Percentiles rank a stretch among this genome's conserved stretches.
Evolutionary conservation across 2,888 invertebrate genomes (phyloP).

Genomic region (Dexiosoma caninum): DNA sequence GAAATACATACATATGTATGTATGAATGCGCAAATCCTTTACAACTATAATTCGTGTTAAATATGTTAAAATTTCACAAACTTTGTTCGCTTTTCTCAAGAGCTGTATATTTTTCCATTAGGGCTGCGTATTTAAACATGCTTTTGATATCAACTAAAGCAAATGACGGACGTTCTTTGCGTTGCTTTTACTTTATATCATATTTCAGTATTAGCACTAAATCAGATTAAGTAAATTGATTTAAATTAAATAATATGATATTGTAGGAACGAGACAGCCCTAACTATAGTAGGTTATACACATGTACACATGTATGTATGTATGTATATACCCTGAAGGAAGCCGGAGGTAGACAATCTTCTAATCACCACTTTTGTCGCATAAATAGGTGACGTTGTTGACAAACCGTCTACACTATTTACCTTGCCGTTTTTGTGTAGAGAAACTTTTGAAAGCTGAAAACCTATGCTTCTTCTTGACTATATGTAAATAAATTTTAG

Average conservation of each 20-base stretch:
- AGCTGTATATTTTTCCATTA: background rate
- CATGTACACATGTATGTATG: background rate
- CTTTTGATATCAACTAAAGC: constrained; percentile 5
- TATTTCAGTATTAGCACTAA: constrained; percentile 1
- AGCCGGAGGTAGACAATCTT: no score
- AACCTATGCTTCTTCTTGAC: no score
- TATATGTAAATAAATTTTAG: no score
- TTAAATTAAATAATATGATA: constrained; percentile 48
- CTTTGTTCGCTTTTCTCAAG: background rate
- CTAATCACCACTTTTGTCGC: no score
- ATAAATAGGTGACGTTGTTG: no score
- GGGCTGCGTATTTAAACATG: background rate
- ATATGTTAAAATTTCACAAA: background rate
- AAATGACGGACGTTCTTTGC: background rate
- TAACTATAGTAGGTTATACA: background rate
- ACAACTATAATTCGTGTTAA: background rate
- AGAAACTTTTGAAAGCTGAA: no score
- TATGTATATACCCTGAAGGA: background rate
- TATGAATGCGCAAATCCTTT: background rate
- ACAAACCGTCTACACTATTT: background rate
- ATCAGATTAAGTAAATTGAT: constrained; percentile 51
- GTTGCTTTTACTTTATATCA: background rate
- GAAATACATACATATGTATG: background rate
- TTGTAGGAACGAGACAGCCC: background rate
- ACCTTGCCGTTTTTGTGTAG: no score